phyloP scores from a whole-genome alignment of 2,113 vertebrate genomes.

The Jaculus jaculus region DNA sequence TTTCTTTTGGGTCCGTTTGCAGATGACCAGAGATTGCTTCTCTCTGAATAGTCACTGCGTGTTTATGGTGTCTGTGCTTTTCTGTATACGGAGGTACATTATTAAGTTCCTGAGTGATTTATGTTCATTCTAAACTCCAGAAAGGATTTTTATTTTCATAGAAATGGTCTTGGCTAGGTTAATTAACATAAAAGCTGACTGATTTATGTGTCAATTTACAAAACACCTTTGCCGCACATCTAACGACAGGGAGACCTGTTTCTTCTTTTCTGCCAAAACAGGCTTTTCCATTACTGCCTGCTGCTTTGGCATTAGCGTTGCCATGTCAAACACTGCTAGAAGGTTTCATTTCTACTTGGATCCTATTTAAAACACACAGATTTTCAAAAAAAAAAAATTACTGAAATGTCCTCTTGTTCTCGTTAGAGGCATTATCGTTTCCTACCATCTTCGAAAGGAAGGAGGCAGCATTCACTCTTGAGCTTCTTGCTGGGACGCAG shows the following conservation, averaged over 20 bases:
- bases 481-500: not conserved
- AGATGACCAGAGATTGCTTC: not conserved
- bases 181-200: slow-evolving; percentile 84
- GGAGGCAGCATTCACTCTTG: slow-evolving; percentile 5
- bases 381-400: too few relatives aligned
- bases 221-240: slow-evolving; percentile 79
- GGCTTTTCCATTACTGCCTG: slow-evolving; percentile 81
- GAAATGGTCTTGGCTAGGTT: slow-evolving; percentile 76
- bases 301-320: slow-evolving; percentile 71
- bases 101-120: slow-evolving; percentile 79
- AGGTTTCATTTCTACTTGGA: slow-evolving; percentile 77
- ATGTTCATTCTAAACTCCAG: slow-evolving; percentile 75
- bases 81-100: slow-evolving; percentile 59
- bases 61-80: not conserved
- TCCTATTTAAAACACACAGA: slow-evolving; percentile 70
- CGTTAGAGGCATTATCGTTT: slow-evolving; percentile 51
- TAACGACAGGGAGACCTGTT: slow-evolving; percentile 73
- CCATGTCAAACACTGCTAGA: slow-evolving; percentile 78
- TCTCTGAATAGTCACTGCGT: not conserved
- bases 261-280: slow-evolving; percentile 66
- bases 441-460: slow-evolving; percentile 32
- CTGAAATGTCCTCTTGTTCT: not conserved
- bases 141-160: slow-evolving; percentile 72
- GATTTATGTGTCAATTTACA: slow-evolving; percentile 84
- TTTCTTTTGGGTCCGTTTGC: slow-evolving; percentile 17